Evolutionary conservation across 2,113 vertebrate species (phyloP).

Genomic region (Thalassoma bifasciatum): DNA sequence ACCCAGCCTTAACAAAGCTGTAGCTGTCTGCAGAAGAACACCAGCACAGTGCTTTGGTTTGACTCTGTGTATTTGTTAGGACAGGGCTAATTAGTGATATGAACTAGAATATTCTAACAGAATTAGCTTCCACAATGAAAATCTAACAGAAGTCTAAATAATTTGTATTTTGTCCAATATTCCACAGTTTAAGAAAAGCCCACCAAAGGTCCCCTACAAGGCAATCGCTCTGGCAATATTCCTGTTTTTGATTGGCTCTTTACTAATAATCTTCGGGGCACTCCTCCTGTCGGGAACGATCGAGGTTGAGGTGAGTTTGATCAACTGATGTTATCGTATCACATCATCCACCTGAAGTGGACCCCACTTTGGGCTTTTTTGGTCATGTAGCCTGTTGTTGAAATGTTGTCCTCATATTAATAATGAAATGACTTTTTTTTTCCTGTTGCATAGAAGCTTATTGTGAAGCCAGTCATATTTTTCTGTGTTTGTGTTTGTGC

Average conservation of each 20-base stretch:
- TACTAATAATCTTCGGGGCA: slow-evolving; percentile 91
- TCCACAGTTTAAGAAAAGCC: slow-evolving; percentile 93
- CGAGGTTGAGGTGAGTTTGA: slow-evolving; percentile 87
- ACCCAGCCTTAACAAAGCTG: neutral
- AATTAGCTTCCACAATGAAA: neutral
- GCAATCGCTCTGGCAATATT: slow-evolving; percentile 92
- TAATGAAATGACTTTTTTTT: slow-evolving; percentile 1
- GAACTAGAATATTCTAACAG: neutral
- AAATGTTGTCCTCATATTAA: neutral
- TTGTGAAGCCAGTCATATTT: slow-evolving; percentile 17
- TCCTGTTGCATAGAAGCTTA: slow-evolving; percentile 1
- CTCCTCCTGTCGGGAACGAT: slow-evolving; percentile 92
- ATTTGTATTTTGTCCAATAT: slow-evolving; percentile 1
- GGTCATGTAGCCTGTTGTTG: neutral
- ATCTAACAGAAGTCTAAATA: neutral
- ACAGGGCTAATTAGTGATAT: neutral
- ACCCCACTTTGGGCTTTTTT: no score
- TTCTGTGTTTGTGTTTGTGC: slow-evolving; percentile 16
- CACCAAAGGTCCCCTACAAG: slow-evolving; percentile 95
- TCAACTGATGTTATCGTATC: neutral
- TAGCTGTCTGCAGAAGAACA: neutral
- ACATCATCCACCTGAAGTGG: neutral
- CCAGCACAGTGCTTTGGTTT: neutral
- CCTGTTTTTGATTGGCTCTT: slow-evolving; percentile 92
- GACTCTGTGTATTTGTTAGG: neutral